Evolutionary conservation across 35 echinoderm and acorn worm genomes (phyloP).

Genomic region (Ptychodera flava): DNA sequence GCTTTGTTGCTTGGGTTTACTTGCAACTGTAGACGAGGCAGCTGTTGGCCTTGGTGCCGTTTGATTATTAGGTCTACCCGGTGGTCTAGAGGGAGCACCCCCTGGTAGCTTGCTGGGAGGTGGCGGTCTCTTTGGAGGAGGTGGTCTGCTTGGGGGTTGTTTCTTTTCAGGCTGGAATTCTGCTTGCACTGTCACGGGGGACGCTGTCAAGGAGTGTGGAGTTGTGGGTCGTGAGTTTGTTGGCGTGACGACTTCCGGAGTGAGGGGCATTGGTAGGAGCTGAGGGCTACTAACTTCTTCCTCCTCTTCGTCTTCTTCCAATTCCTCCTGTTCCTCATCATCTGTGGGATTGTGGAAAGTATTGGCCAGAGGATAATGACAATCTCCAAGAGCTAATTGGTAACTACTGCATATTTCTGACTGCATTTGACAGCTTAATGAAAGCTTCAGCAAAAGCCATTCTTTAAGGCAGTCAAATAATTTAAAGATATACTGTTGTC

Average conservation of each 20-base stretch:
- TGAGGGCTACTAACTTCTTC: conserved; percentile 7
- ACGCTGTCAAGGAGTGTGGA: conserved; percentile 5
- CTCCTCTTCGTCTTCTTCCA: conserved; percentile 31
- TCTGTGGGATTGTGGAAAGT: neutral
- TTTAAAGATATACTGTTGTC: no score
- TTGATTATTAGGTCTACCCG: neutral
- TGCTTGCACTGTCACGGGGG: neutral
- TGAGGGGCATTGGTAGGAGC: conserved; percentile 3
- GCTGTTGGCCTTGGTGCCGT: neutral
- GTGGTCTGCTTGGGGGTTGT: conserved; percentile 6
- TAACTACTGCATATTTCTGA: neutral
- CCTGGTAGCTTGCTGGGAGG: neutral
- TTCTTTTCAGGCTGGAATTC: conserved; percentile 15
- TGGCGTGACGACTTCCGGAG: conserved; percentile 4
- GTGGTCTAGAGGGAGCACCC: conserved; percentile 7
- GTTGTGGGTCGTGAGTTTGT: conserved; percentile 3
- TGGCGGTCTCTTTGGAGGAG: conserved; percentile 5
- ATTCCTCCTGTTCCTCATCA: conserved; percentile 8
- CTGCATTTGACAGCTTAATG: no score
- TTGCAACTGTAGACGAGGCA: neutral
- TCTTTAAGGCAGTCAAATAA: no score
- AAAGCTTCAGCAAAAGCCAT: no score
- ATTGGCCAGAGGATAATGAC: neutral
- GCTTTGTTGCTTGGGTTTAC: neutral
- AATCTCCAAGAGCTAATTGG: neutral